These are phyloP conservation scores for Cydia fagiglandana DNA, from an alignment of 1,140 invertebrate species.

Conservation along the genomic window DNA sequence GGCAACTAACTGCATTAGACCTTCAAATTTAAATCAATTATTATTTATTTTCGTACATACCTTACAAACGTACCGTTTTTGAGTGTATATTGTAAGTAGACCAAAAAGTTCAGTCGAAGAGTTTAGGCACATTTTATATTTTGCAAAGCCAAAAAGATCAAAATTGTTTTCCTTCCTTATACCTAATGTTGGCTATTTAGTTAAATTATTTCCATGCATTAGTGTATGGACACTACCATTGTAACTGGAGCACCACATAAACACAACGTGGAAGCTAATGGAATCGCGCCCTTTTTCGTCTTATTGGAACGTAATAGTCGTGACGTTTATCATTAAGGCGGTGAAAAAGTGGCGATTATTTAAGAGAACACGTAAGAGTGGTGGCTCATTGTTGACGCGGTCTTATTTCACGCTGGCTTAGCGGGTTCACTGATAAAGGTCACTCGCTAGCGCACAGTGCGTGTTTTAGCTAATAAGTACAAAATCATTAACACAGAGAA, in stretches of 20 bases:
- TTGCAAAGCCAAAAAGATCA: no score
- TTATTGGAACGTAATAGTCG: constrained; percentile 33
- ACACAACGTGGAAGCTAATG: constrained; percentile 21
- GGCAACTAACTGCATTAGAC: no score
- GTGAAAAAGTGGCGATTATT: constrained; percentile 46
- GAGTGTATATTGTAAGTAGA: no score
- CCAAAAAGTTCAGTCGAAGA: no score
- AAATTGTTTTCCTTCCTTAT: no score
- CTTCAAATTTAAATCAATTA: no score
- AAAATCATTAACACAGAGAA: constrained; percentile 5
- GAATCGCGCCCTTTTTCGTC: constrained; percentile 13
- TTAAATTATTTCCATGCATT: not conserved
- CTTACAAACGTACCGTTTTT: no score
- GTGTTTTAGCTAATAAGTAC: not conserved
- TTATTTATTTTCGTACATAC: no score
- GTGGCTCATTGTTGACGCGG: constrained; percentile 54
- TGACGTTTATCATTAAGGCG: constrained; percentile 31
- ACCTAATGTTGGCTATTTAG: not conserved
- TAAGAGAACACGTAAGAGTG: constrained; percentile 58
- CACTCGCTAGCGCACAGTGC: constrained; percentile 33
- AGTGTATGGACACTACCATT: not conserved
- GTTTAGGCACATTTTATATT: no score
- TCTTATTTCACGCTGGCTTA: constrained; percentile 69
- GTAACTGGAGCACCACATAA: constrained; percentile 22
- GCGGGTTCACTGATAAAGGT: constrained; percentile 34